A percentile compares a stretch with the other conserved stretches of the same genome.
Conservation (phyloP, 2,888 invertebrate genomes). For the Mythimna vitellina region DNA sequence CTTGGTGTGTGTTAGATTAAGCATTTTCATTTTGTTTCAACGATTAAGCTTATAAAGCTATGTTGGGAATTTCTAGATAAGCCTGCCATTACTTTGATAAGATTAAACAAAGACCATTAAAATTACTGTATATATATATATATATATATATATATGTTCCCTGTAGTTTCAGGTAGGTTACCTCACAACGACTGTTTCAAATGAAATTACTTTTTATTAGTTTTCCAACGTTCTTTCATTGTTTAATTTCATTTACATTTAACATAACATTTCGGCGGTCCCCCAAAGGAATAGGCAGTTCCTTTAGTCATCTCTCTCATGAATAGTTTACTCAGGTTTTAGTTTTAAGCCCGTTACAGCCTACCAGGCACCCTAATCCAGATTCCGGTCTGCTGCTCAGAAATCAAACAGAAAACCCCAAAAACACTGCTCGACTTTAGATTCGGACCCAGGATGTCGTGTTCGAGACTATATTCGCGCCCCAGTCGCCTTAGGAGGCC, state of each 20-base stretch:
- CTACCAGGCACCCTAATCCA: too few species aligned
- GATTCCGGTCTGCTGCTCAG: too few species aligned
- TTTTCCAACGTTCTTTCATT: not conserved
- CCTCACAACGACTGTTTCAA: conserved; percentile 4
- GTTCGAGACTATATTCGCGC: too few species aligned
- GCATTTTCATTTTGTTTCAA: conserved; percentile 3
- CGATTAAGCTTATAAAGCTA: not conserved
- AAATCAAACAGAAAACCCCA: too few species aligned
- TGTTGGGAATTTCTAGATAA: conserved; percentile 21
- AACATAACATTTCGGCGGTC: not conserved
- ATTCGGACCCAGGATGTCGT: not conserved
- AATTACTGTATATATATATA: not conserved
- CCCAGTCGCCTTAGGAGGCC: too few species aligned
- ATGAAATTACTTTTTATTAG: conserved; percentile 11
- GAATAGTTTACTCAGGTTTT: too few species aligned
- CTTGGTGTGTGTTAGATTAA: not conserved
- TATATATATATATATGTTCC: not conserved
- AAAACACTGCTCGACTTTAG: not conserved
- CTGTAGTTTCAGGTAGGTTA: conserved; percentile 13
- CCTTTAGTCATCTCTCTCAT: too few species aligned
- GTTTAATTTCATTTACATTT: not conserved
- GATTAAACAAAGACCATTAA: conserved; percentile 22
- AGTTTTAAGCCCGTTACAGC: too few species aligned
- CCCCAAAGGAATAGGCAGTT: not conserved
- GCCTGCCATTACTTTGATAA: conserved; percentile 23